These are phyloP conservation scores for Erebia ligea DNA, from an alignment of 2,888 invertebrate species.

Conservation along the genomic window DNA sequence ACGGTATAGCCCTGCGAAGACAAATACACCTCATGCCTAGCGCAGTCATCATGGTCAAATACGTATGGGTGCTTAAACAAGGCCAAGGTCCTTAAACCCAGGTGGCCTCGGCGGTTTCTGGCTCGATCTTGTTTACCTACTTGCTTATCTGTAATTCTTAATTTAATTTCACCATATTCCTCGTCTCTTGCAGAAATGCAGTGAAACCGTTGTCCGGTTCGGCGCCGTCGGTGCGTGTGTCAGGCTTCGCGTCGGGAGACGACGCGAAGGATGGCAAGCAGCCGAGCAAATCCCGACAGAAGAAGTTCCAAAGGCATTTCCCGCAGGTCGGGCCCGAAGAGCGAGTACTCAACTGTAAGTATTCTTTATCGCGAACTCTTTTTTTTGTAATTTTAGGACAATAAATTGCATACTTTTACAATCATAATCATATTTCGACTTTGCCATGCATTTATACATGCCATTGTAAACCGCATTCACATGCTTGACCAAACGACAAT, in stretches of 20 bases:
- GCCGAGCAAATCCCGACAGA: conserved; percentile 90
- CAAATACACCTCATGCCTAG: too few species aligned
- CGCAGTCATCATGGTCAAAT: too few species aligned
- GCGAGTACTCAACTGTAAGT: conserved; percentile 92
- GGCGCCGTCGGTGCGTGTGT: conserved; percentile 36
- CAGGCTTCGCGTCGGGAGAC: conserved; percentile 52
- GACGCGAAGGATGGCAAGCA: conserved; percentile 73
- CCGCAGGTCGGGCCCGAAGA: conserved; percentile 92
- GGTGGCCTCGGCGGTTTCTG: too few species aligned
- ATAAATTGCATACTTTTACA: too few species aligned
- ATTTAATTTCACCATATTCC: neutral
- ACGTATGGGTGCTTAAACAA: too few species aligned
- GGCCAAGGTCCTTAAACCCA: too few species aligned
- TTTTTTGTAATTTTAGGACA: too few species aligned
- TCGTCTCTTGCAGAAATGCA: conserved; percentile 72
- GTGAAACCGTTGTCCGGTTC: conserved; percentile 83
- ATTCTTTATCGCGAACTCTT: neutral
- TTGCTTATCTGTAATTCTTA: neutral
- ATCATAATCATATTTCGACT: neutral
- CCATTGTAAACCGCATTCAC: neutral
- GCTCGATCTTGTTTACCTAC: too few species aligned
- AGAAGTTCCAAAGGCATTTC: conserved; percentile 95
- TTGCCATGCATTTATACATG: neutral
- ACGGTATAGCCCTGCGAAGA: too few species aligned
- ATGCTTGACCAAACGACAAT: neutral